These are phyloP conservation scores for Smittia sp. DNA, from an alignment of 2,888 invertebrate species.

Conservation along the genomic window DNA sequence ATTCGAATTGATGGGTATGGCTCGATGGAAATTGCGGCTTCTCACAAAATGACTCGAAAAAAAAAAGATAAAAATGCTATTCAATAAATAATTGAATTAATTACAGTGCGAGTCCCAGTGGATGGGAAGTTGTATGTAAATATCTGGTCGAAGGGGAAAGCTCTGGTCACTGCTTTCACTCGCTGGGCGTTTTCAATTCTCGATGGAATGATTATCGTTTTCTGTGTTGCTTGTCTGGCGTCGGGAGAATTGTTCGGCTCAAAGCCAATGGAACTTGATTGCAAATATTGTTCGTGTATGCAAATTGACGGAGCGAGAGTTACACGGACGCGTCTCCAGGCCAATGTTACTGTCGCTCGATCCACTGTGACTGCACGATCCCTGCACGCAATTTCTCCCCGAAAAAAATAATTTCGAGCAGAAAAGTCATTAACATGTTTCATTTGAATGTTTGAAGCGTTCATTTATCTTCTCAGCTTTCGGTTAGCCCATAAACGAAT, in stretches of 20 bases:
- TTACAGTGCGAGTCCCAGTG: not conserved
- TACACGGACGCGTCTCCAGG: not conserved
- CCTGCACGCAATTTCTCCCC: not conserved
- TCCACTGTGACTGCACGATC: not conserved
- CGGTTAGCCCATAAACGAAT: not conserved
- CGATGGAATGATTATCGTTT: too few relatives aligned
- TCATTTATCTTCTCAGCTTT: slow-evolving; percentile 29
- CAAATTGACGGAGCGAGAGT: not conserved
- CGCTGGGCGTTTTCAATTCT: too few relatives aligned
- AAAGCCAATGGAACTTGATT: not conserved
- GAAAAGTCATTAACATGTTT: slow-evolving; percentile 11
- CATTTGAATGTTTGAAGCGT: not conserved
- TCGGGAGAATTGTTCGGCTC: too few relatives aligned
- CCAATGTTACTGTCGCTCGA: not conserved
- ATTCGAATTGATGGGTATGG: slow-evolving; percentile 7
- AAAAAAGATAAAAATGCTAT: not conserved
- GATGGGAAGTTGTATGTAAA: too few relatives aligned
- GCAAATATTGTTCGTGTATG: not conserved
- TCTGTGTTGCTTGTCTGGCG: too few relatives aligned
- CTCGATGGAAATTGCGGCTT: slow-evolving; percentile 6
- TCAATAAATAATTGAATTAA: slow-evolving; percentile 1
- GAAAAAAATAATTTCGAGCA: not conserved
- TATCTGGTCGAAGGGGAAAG: too few relatives aligned
- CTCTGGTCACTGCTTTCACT: too few relatives aligned
- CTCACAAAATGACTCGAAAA: not conserved